Base-by-base conservation (phyloP, 2,888 invertebrate species). In the Oscheius sp. region DNA sequence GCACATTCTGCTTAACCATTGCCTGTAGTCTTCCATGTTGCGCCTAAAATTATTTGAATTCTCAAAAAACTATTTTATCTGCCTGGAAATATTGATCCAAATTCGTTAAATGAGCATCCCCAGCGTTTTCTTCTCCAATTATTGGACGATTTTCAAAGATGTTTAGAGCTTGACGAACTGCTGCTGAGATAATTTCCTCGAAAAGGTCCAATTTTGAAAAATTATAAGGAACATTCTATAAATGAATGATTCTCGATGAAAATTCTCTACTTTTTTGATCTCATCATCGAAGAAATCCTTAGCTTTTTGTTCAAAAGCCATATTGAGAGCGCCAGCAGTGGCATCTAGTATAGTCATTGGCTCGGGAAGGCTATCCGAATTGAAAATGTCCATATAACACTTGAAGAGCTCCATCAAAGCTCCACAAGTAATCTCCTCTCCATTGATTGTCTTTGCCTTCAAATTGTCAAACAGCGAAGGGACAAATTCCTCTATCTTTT, bases 401-500 rank as follows among this genome's bases (percentile, higher is more conserved):
- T 93, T 93, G 89, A 96, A 96, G 90, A 96, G 97, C 89, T 96
- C 95, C 82, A 96, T 90, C 81, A 97, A 90, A 88, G 96, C 95
- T 83, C 93, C 91, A 50, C 93, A 93, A 86, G 92, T 92, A n/a
- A 97, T 93, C 75, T 92, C 91, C 88, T 93, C 92, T 0, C 96
- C 97, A 88, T 94, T 93, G 84, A 97, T 96, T 88, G 93, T 92
- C 88, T 97, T 97, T 46, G 94, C 91, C 65, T 95, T 93, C 79
- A 97, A 90, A 89, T 95, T 95, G 86, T 93, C 91, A 83, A 97
- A 89, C 64, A 96, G 88, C 90, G 93, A 91, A n/a, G 96, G 96
- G 66, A 97, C 92, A 69, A 98, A 89, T 76, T 91, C 90, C 84
- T 91, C 91, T n/a, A 97, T n/a, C 3, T 3, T 3, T 12, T 3